phyloP scores from a whole-genome alignment of 2,797 vertebrate genomes.

The Muscicapa striata region DNA sequence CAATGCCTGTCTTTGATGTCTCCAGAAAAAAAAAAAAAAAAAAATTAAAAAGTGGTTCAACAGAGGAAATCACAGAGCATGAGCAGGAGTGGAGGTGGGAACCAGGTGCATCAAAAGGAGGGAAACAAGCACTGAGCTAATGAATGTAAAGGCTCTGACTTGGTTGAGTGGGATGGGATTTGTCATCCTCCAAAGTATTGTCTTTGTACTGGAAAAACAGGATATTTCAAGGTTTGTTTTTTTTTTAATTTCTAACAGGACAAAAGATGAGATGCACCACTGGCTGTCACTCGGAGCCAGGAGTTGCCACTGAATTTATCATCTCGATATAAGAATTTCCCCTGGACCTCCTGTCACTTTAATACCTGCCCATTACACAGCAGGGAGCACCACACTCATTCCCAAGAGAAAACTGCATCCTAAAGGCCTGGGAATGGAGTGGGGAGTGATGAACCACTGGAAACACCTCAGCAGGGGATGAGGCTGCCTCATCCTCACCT shows the following conservation, averaged over 20 bases:
- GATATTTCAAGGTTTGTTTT: not conserved
- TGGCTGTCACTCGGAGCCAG: not conserved
- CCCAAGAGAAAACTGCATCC: not conserved
- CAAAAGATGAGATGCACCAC: not conserved
- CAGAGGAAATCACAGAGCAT: not conserved
- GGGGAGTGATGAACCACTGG: not conserved
- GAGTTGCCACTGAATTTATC: not conserved
- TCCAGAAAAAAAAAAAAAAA: not conserved
- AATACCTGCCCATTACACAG: not conserved
- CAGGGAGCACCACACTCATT: not conserved
- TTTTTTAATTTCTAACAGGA: not conserved
- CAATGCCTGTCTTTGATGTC: not conserved
- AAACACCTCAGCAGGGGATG: not conserved
- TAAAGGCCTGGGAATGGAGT: not conserved
- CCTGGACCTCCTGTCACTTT: not conserved
- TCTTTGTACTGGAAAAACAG: conserved; percentile 1
- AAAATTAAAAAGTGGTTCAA: not conserved
- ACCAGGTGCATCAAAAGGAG: not conserved
- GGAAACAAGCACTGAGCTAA: conserved; percentile 19
- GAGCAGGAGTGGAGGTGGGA: conserved; percentile 29
- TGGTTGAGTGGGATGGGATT: conserved; percentile 36
- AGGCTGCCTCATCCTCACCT: fast-evolving
- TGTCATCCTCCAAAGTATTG: conserved; percentile 25
- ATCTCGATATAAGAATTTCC: fast-evolving
- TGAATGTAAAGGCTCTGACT: not conserved